A percentile compares a stretch with the other conserved stretches of the same genome.
phyloP scores from a whole-genome alignment of 2,113 vertebrate genomes.

The Leuciscus idus region DNA sequence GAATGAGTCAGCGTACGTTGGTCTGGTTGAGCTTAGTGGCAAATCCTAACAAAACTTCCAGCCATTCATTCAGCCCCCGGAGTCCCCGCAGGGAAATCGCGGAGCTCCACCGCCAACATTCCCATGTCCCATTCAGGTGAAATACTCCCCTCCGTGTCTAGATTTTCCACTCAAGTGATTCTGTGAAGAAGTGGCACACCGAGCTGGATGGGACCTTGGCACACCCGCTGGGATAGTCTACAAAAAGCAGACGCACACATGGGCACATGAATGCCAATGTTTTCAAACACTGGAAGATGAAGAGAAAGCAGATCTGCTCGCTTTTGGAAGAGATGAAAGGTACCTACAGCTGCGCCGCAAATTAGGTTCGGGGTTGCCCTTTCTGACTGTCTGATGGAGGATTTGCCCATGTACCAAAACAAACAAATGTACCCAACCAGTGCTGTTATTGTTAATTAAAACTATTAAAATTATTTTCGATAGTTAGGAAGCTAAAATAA shows the following conservation, averaged over 20 bases:
- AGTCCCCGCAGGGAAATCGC: slow-evolving; percentile 44
- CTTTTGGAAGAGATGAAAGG: slow-evolving; percentile 48
- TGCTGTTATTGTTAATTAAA: not conserved
- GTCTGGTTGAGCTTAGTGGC: slow-evolving; percentile 6
- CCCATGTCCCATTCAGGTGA: slow-evolving; percentile 57
- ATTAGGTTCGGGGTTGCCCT: slow-evolving; percentile 40
- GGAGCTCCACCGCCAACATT: slow-evolving; percentile 52
- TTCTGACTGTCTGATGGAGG: slow-evolving; percentile 25
- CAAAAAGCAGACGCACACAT: slow-evolving; percentile 50
- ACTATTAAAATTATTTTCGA: not conserved
- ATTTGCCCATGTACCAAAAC: slow-evolving; percentile 16
- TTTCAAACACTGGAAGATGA: slow-evolving; percentile 60
- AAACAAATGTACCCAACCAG: slow-evolving; percentile 26
- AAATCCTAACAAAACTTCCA: slow-evolving; percentile 47
- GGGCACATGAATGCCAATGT: slow-evolving; percentile 55
- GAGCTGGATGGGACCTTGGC: slow-evolving; percentile 39
- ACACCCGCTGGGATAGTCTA: slow-evolving; percentile 55
- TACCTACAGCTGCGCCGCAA: slow-evolving; percentile 54
- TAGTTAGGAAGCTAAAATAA: not conserved
- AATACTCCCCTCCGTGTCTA: slow-evolving; percentile 48
- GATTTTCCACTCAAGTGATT: slow-evolving; percentile 65
- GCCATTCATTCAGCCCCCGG: slow-evolving; percentile 47
- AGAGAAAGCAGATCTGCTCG: slow-evolving; percentile 42
- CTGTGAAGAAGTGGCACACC: slow-evolving; percentile 47
- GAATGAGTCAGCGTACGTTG: slow-evolving; percentile 38